Evolutionary conservation across 2,113 vertebrate species (phyloP).

Genomic region (Oryzias celebensis): DNA sequence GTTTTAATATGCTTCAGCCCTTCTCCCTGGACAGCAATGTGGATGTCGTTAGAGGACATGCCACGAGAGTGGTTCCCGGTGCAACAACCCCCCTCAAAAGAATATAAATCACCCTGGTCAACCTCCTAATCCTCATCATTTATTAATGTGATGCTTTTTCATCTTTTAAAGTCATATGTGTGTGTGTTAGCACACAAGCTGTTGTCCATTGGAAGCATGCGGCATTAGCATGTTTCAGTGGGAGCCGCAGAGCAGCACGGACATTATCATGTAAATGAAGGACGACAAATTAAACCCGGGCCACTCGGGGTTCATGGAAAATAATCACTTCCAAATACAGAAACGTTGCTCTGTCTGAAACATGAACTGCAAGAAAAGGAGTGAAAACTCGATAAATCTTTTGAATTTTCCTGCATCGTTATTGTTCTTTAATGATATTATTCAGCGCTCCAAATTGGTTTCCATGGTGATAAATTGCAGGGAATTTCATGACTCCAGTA

Average conservation of each 20-base stretch:
- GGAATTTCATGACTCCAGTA: slow-evolving; percentile 32
- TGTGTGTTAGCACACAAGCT: background rate
- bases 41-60: slow-evolving; percentile 51
- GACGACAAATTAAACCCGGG: slow-evolving; percentile 47
- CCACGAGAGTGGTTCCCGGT: slow-evolving; percentile 15
- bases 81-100: slow-evolving; percentile 12
- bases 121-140: slow-evolving; percentile 59
- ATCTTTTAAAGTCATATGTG: slow-evolving; percentile 13
- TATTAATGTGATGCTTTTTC: slow-evolving; percentile 52
- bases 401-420: background rate
- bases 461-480: slow-evolving; percentile 47
- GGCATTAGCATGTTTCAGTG: slow-evolving; percentile 27
- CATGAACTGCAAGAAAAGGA: too few relatives aligned
- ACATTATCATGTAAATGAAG: slow-evolving; percentile 68
- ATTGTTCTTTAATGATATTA: slow-evolving; percentile 6
- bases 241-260: slow-evolving; percentile 19
- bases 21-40: slow-evolving; percentile 39
- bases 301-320: slow-evolving; percentile 58
- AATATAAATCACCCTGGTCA: slow-evolving; percentile 54
- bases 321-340: slow-evolving; percentile 32
- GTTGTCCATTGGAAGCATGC: background rate
- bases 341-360: background rate
- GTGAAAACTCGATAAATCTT: background rate
- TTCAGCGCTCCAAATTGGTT: slow-evolving; percentile 31
- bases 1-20: slow-evolving; percentile 18